These are phyloP conservation scores for Chrysemys picta DNA, from an alignment of 2,113 vertebrate species.

Conservation along the genomic window DNA sequence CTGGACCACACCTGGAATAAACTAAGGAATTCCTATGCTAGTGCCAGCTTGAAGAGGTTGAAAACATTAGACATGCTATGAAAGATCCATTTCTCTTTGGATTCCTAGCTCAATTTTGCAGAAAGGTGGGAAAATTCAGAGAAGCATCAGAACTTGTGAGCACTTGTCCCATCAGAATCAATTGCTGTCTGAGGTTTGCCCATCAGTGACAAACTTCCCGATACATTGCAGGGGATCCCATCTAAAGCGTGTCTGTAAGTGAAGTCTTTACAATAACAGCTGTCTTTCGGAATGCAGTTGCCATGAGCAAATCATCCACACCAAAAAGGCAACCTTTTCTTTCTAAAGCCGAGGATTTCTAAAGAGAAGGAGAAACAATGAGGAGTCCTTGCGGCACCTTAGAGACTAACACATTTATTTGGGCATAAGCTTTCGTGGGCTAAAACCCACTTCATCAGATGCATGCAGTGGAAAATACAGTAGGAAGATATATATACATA, in stretches of 20 bases:
- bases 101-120: not conserved
- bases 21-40: rapidly evolving
- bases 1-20: not conserved
- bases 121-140: not conserved
- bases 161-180: not conserved
- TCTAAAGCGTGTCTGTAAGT: not conserved
- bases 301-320: not conserved
- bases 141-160: not conserved
- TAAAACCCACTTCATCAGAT: too few relatives aligned
- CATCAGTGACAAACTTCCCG: not conserved
- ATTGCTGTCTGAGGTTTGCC: not conserved
- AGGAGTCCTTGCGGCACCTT: too few relatives aligned
- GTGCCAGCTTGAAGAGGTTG: not conserved
- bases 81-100: not conserved
- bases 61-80: not conserved
- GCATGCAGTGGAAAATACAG: too few relatives aligned
- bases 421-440: too few relatives aligned
- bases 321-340: not conserved
- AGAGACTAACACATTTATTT: too few relatives aligned
- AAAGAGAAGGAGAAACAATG: not conserved
- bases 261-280: not conserved
- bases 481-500: too few relatives aligned
- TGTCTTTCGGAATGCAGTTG: not conserved
- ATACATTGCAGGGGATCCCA: not conserved
- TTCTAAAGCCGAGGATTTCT: not conserved